phyloP scores from a whole-genome alignment of 2,888 invertebrate species.

The Dorcus parallelipipedus region DNA sequence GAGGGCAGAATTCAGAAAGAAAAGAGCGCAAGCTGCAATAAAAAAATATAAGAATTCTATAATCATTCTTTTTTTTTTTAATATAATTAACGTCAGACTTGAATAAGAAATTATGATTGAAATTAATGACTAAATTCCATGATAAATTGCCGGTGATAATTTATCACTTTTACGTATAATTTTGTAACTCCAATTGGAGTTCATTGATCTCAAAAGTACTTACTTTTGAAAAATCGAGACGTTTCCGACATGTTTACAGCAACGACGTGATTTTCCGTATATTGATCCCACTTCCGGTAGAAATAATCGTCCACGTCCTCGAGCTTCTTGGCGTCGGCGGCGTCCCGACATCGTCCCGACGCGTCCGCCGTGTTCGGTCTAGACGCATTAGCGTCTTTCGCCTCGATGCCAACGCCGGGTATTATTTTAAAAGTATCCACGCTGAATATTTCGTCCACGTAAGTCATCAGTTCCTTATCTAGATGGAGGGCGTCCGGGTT shows the following conservation, averaged over 20 bases:
- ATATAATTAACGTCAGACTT: no score
- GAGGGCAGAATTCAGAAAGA: no score
- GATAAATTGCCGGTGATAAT: no score
- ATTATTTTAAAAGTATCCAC: slow-evolving; percentile 45
- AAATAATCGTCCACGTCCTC: slow-evolving; percentile 53
- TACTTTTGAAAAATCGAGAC: slow-evolving; percentile 61
- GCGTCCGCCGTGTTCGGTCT: not conserved
- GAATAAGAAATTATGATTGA: no score
- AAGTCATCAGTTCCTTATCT: slow-evolving; percentile 54
- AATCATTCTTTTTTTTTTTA: no score
- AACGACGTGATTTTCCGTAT: slow-evolving; percentile 59
- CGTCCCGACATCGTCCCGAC: no score
- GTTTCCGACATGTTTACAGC: slow-evolving; percentile 66
- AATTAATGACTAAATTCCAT: no score
- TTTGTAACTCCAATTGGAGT: no score
- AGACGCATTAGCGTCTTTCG: slow-evolving; percentile 19
- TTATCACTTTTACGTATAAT: no score
- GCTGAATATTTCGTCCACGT: slow-evolving; percentile 57
- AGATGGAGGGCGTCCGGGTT: slow-evolving; percentile 34
- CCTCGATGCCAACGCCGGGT: slow-evolving; percentile 25
- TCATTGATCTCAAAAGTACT: slow-evolving; percentile 35
- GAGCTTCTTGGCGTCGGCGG: slow-evolving; percentile 32
- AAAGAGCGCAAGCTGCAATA: no score
- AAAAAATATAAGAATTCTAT: no score
- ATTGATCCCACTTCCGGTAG: slow-evolving; percentile 57